These are phyloP conservation scores for Tyto alba DNA, from an alignment of 2,113 vertebrate species.

Conservation along the genomic window DNA sequence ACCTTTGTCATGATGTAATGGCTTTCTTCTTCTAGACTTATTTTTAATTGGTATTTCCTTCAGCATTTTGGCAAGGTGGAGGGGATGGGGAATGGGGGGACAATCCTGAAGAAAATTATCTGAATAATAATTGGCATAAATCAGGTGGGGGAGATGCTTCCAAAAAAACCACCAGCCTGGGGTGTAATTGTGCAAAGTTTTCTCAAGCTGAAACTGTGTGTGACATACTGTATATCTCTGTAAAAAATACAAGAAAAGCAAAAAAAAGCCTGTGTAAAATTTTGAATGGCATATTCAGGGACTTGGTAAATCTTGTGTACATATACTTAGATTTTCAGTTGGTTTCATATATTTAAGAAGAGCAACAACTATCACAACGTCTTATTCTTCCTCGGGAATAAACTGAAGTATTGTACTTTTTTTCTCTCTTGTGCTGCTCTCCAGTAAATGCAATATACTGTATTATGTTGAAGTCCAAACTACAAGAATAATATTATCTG, in stretches of 20 bases:
- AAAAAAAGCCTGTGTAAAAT: conserved; percentile 68
- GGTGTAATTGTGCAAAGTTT: conserved; percentile 66
- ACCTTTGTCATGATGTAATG: conserved; percentile 71
- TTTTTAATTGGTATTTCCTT: not conserved
- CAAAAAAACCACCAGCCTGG: not conserved
- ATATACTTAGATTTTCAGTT: conserved; percentile 35
- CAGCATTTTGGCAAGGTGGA: not conserved
- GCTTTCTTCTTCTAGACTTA: conserved; percentile 53
- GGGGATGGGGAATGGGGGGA: not conserved
- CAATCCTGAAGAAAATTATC: not conserved
- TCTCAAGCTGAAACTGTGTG: conserved; percentile 68
- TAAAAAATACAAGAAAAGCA: conserved; percentile 48
- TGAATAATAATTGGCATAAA: conserved; percentile 46
- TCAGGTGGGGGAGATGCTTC: not conserved
- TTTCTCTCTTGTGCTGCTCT: conserved; percentile 72
- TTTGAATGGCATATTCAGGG: conserved; percentile 72
- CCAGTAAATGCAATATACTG: conserved; percentile 78
- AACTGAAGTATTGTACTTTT: conserved; percentile 50
- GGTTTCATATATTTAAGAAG: conserved; percentile 45
- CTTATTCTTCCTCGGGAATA: conserved; percentile 32
- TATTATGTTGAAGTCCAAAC: conserved; percentile 47
- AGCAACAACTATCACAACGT: not conserved
- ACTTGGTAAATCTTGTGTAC: conserved; percentile 68
- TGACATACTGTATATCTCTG: conserved; percentile 68
- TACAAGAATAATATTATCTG: not conserved